Base-by-base conservation (phyloP, 2,888 invertebrate species). In the Apoda limacodes region DNA sequence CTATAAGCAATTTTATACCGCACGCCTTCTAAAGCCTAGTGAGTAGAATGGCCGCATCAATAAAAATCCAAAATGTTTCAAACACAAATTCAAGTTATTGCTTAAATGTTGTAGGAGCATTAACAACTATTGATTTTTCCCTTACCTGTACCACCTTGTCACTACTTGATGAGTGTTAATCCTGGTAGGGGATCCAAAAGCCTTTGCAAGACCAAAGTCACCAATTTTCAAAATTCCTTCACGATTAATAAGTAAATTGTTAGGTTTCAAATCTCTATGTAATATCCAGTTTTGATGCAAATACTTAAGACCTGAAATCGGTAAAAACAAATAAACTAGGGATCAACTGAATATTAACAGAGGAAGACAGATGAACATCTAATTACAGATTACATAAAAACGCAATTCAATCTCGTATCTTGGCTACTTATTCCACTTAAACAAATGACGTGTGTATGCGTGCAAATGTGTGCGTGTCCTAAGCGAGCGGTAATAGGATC, bases 101-200 rank as follows among this genome's bases (percentile, higher is more conserved):
- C 7, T 7, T 6, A 7, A 5, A 6, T 17, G 17, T 7, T 17
- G 17, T 17, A n/a, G n/a, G n/a, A n/a, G n/a, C n/a, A n/a, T n/a
- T n/a, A n/a, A n/a, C n/a, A n/a, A n/a, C n/a, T n/a, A n/a, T n/a
- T n/a, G n/a, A n/a, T n/a, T n/a, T n/a, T n/a, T n/a, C n/a, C 4
- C 45, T 52, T 71, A 89, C 84, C 95, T 87, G 63, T 94, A 95
- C 94, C 94, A 95, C 39, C 94, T 83, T 2, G 98, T 98, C 0
- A 98, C 97, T 25, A 98, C 98, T 78, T 98, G 98, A 84, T 98
- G 96, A 3, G 99, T 98, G 61, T 98, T 96, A 47, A 94, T 85
- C 55, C 98, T 85, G 55, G 91, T 95, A 3, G 99, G 99, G 1
- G 98, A 98, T 1, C 98, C 99, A 80, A 90, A 99, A 55, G 93